phyloP scores from a whole-genome alignment of 2,113 vertebrate genomes.

The Dipodomys merriami region DNA sequence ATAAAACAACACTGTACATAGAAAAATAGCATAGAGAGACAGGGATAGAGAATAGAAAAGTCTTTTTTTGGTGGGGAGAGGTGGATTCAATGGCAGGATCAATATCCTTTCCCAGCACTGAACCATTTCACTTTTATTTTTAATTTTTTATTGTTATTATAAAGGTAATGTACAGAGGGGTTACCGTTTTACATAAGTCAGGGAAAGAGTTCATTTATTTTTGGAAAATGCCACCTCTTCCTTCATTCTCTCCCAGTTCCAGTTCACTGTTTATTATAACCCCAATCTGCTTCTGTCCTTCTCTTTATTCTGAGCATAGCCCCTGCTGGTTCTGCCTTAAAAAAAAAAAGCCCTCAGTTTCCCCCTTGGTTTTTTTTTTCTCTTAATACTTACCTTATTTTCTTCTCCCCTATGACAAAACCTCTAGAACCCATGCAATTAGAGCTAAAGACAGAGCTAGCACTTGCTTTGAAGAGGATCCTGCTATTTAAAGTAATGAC shows the following conservation, averaged over 20 bases:
- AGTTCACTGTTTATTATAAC: not conserved
- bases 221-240: too few species aligned
- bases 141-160: too few species aligned
- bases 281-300: not conserved
- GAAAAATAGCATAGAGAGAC: not conserved
- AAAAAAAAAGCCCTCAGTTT: not conserved
- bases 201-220: too few species aligned
- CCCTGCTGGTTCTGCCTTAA: not conserved
- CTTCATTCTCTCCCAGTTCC: too few species aligned
- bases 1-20: not conserved
- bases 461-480: not conserved
- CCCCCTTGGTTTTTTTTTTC: constrained; percentile 26
- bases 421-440: not conserved
- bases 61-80: not conserved
- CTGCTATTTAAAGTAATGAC: not conserved
- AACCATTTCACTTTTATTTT: not conserved
- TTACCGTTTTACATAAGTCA: too few species aligned
- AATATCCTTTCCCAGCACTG: not conserved
- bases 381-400: constrained; percentile 11
- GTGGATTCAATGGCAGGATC: not conserved
- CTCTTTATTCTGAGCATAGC: not conserved
- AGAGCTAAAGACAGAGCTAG: not conserved
- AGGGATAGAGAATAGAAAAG: not conserved
- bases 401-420: not conserved
- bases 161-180: too few species aligned